phyloP scores from a whole-genome alignment of 2,888 invertebrate species.

The Leptinotarsa haldemani region DNA sequence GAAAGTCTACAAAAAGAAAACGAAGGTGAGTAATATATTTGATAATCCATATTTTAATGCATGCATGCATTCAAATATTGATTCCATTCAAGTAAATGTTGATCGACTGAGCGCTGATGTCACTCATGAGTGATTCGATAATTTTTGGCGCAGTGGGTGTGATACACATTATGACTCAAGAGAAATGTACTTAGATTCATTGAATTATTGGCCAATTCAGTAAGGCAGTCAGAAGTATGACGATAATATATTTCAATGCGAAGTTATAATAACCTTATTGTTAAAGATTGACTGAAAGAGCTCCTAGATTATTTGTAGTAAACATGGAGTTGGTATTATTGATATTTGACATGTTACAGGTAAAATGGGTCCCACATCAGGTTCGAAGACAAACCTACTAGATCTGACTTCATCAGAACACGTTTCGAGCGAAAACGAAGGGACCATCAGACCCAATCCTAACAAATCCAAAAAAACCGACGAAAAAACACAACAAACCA shows the following conservation, averaged over 20 bases:
- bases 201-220: no score
- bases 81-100: no score
- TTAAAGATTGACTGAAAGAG: no score
- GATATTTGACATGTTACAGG: constrained; percentile 29
- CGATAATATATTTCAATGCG: background rate
- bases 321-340: background rate
- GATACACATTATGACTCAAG: no score
- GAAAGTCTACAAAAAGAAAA: constrained; percentile 51
- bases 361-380: constrained; percentile 33
- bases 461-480: constrained; percentile 43
- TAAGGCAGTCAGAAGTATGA: no score
- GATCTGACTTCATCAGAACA: constrained; percentile 52
- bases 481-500: constrained; percentile 40
- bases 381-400: constrained; percentile 60
- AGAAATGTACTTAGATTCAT: no score
- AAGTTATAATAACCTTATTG: background rate
- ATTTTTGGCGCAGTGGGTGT: no score
- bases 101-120: no score
- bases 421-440: constrained; percentile 61
- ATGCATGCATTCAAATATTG: no score
- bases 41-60: no score
- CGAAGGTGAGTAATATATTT: constrained; percentile 14
- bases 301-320: background rate
- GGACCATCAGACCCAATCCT: constrained; percentile 57
- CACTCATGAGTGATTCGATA: no score